Conservation (phyloP, 1,140 invertebrate species). For the Pararge aegeria region DNA sequence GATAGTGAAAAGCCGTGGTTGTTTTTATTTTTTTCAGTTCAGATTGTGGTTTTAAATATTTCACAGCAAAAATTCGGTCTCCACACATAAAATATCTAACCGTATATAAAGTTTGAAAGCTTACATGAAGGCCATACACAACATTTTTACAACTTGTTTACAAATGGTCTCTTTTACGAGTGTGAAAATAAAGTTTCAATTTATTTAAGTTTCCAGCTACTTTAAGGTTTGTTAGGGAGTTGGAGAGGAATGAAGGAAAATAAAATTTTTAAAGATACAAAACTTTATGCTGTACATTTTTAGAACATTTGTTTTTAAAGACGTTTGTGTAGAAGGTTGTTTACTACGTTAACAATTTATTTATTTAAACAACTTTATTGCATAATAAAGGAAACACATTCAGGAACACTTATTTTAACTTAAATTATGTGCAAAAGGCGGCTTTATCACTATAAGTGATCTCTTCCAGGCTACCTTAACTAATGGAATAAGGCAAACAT, state of each 20-base stretch:
- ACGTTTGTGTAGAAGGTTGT: no score
- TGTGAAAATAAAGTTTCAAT: slow-evolving; percentile 11
- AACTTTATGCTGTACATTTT: background rate
- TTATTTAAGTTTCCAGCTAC: background rate
- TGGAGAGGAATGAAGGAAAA: background rate
- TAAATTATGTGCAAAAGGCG: no score
- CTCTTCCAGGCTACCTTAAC: no score
- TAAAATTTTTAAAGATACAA: background rate
- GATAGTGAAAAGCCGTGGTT: background rate
- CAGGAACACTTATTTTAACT: no score
- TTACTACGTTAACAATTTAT: no score
- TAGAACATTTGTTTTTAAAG: background rate
- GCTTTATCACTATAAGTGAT: no score
- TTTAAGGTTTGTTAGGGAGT: slow-evolving; percentile 4
- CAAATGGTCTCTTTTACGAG: slow-evolving; percentile 6
- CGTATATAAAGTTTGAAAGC: background rate
- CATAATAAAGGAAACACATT: no score
- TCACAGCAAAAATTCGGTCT: background rate
- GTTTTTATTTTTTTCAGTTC: background rate
- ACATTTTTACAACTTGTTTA: slow-evolving; percentile 11
- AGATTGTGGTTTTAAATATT: background rate
- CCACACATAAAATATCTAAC: background rate
- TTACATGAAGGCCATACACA: background rate
- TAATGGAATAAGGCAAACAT: no score
- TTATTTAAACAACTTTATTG: no score